Percentiles rank a stretch among this genome's conserved stretches.
Conservation (phyloP, 2,888 invertebrate genomes). For the Rhagium mordax region DNA sequence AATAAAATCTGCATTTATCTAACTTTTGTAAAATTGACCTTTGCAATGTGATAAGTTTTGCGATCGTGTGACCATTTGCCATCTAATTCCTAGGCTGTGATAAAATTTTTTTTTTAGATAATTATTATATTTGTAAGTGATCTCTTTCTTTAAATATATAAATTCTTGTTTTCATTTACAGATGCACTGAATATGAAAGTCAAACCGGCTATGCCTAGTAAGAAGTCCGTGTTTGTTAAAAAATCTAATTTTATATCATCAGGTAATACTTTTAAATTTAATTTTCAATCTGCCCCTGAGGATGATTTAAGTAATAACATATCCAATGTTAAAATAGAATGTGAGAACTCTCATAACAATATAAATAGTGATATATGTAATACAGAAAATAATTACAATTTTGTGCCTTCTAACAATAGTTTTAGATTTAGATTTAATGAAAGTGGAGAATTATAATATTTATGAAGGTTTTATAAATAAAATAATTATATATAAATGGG, state of each 20-base stretch:
- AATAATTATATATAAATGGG: background rate
- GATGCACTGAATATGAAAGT: slow-evolving; percentile 76
- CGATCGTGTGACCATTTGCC: too few relatives aligned
- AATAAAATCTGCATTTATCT: too few relatives aligned
- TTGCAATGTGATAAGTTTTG: too few relatives aligned
- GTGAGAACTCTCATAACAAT: slow-evolving; percentile 9
- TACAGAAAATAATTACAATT: slow-evolving; percentile 54
- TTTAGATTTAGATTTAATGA: slow-evolving; percentile 79
- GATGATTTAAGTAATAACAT: slow-evolving; percentile 35
- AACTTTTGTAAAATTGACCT: too few relatives aligned
- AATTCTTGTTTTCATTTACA: slow-evolving; percentile 64
- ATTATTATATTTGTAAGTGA: background rate
- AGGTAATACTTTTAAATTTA: slow-evolving; percentile 73
- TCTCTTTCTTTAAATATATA: background rate
- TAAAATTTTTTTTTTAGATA: too few relatives aligned
- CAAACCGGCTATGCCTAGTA: slow-evolving; percentile 69
- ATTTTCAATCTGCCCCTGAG: slow-evolving; percentile 67
- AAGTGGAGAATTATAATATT: slow-evolving; percentile 13
- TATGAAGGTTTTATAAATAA: slow-evolving; percentile 2
- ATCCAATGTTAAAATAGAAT: slow-evolving; percentile 31
- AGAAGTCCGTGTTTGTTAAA: slow-evolving; percentile 79
- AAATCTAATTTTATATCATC: slow-evolving; percentile 74
- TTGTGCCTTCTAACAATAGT: slow-evolving; percentile 71
- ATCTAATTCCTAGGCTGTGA: too few relatives aligned
- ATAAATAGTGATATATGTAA: slow-evolving; percentile 20